Evolutionary conservation across 2,113 vertebrate species (phyloP).

Genomic region (Macrotus californicus): DNA sequence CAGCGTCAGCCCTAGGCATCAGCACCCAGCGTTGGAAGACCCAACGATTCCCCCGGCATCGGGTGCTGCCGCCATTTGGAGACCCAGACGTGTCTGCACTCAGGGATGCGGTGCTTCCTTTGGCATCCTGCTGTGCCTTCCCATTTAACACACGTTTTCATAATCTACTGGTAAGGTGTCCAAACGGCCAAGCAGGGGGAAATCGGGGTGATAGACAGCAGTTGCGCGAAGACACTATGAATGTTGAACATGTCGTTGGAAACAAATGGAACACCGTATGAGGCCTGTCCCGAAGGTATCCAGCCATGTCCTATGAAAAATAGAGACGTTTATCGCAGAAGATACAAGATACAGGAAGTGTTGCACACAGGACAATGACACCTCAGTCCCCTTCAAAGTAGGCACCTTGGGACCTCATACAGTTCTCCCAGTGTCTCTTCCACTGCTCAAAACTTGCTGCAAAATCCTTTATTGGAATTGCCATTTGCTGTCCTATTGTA

Average conservation of each 20-base stretch:
- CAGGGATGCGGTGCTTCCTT: not conserved
- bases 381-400: no score
- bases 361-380: no score
- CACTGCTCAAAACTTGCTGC: no score
- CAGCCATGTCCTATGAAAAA: no score
- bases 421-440: no score
- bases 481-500: no score
- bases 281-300: no score
- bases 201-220: not conserved
- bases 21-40: not conserved
- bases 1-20: fast-evolving
- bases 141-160: not conserved
- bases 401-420: no score
- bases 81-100: not conserved
- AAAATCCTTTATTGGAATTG: no score
- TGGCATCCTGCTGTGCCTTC: not conserved
- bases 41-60: no score
- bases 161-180: not conserved
- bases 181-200: not conserved
- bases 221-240: not conserved
- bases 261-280: not conserved
- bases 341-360: no score
- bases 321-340: no score
- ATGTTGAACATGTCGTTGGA: not conserved
- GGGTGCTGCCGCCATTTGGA: fast-evolving